These are phyloP conservation scores for Xylophagus ater DNA, from an alignment of 2,888 invertebrate genomes.

Conservation along the genomic window DNA sequence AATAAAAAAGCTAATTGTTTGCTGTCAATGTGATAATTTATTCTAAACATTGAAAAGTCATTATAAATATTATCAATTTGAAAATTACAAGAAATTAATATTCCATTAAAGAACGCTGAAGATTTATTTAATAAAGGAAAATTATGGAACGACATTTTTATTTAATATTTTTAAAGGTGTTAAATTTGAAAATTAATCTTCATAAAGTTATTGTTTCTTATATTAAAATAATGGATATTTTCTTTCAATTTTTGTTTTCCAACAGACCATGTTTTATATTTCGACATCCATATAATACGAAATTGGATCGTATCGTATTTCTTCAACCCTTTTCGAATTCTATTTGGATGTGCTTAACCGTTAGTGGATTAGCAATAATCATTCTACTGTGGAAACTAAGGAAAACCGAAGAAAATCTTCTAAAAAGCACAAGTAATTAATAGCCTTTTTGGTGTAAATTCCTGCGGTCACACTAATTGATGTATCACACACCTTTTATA, in stretches of 20 bases:
- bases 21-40: no score
- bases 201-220: no score
- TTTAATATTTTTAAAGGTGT: no score
- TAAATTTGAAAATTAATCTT: no score
- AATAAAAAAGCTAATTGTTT: no score
- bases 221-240: no score
- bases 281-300: slow-evolving; percentile 51
- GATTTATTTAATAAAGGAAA: no score
- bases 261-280: slow-evolving; percentile 53
- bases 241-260: not conserved
- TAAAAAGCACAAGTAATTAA: slow-evolving; percentile 14
- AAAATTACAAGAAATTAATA: no score
- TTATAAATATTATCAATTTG: no score
- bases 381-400: slow-evolving; percentile 22
- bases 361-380: slow-evolving; percentile 32
- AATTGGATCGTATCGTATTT: slow-evolving; percentile 50
- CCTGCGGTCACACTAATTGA: slow-evolving; percentile 14
- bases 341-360: slow-evolving; percentile 47
- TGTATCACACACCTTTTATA: slow-evolving; percentile 14
- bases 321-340: slow-evolving; percentile 47
- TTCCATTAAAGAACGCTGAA: no score
- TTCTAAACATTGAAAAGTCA: no score
- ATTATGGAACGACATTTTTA: no score
- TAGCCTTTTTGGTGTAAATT: slow-evolving; percentile 4
- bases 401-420: slow-evolving; percentile 6